phyloP scores from a whole-genome alignment of 2,797 vertebrate species.

The Cichlasoma orientale region DNA sequence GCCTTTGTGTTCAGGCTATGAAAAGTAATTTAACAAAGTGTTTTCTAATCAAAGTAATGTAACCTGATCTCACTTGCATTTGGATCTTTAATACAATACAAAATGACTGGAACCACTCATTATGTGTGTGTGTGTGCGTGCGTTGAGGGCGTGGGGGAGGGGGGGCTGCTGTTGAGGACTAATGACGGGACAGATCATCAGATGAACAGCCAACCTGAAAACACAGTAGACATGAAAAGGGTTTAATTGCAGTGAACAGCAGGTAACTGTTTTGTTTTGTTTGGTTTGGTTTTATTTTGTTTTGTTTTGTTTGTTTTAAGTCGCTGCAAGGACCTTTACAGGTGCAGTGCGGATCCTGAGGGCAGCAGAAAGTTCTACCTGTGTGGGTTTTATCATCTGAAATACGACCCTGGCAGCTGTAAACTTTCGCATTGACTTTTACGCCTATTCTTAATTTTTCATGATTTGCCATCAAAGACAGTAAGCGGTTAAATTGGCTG shows the following conservation, averaged over 20 bases:
- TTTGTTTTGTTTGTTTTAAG: conserved; percentile 6
- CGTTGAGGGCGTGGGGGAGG: neutral
- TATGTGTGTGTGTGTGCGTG: neutral
- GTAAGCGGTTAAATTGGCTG: conserved; percentile 58
- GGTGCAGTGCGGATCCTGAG: conserved; percentile 21
- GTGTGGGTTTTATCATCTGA: conserved; percentile 75
- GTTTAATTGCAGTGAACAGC: conserved; percentile 48
- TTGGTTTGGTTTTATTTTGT: neutral
- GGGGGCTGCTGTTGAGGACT: conserved; percentile 17
- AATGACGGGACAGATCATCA: conserved; percentile 54
- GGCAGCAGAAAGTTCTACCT: conserved; percentile 48
- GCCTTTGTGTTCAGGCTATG: conserved; percentile 76
- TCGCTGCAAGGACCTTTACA: conserved; percentile 5
- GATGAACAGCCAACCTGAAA: conserved; percentile 54
- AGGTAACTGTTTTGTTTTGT: neutral
- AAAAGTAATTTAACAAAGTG: conserved; percentile 82
- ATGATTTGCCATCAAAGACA: conserved; percentile 67
- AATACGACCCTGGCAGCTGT: conserved; percentile 69
- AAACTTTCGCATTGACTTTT: conserved; percentile 74
- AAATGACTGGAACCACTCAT: conserved; percentile 42
- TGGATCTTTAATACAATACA: conserved; percentile 55
- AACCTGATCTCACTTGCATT: conserved; percentile 70
- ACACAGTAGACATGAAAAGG: conserved; percentile 17
- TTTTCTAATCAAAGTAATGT: conserved; percentile 79
- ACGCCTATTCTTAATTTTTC: conserved; percentile 69